Conservation (phyloP, 2,888 invertebrate species). For the Sabellastarte sp. region DNA sequence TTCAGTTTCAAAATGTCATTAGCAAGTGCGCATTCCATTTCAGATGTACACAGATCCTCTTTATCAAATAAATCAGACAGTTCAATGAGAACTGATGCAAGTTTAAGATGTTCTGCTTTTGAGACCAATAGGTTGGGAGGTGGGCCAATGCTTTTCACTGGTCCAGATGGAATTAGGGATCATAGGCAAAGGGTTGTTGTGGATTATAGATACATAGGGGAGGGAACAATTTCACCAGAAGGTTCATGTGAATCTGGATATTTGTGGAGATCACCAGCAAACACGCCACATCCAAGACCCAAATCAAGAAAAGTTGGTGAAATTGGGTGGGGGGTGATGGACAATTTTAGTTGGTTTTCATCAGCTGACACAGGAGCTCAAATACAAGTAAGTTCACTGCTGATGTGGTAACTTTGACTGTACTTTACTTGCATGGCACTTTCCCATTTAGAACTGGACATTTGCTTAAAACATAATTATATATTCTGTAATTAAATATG, state of each 20-base stretch:
- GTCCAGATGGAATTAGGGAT: conserved; percentile 43
- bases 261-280: conserved; percentile 39
- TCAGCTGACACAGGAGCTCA: conserved; percentile 33
- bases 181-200: conserved; percentile 37
- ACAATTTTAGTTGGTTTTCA: conserved; percentile 30
- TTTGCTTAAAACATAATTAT: no score
- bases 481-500: no score
- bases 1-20: no score
- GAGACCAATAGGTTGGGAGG: no score
- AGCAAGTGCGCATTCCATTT: no score
- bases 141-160: conserved; percentile 24
- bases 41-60: no score
- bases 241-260: conserved; percentile 42
- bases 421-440: no score
- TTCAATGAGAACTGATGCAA: no score
- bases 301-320: conserved; percentile 39
- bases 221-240: conserved; percentile 41
- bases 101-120: no score
- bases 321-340: conserved; percentile 45
- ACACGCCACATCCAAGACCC: conserved; percentile 39
- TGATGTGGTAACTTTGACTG: no score
- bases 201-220: conserved; percentile 42
- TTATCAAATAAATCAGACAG: no score
- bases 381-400: conserved; percentile 41
- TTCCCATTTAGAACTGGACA: no score